A percentile compares a stretch with the other conserved stretches of the same genome.
Conservation (phyloP, 2,888 invertebrate species). For the Mythimna pallens region DNA sequence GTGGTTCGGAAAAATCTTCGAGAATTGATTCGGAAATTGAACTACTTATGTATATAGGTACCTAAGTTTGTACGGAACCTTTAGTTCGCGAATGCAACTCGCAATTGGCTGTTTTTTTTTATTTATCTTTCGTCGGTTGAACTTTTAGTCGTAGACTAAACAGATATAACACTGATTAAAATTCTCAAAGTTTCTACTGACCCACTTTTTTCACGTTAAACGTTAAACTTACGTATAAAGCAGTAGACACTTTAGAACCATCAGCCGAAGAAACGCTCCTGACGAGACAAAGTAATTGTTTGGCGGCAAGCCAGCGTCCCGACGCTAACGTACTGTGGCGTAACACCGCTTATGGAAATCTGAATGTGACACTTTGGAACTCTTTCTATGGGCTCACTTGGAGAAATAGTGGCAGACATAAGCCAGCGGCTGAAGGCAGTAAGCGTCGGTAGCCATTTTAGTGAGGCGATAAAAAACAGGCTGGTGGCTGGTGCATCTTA, state of each 20-base stretch:
- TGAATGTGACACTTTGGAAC: slow-evolving; percentile 75
- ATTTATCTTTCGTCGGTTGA: neutral
- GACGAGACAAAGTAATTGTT: slow-evolving; percentile 88
- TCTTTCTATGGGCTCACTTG: slow-evolving; percentile 54
- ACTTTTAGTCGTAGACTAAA: neutral
- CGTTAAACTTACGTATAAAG: slow-evolving; percentile 58
- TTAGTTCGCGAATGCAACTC: too few relatives aligned
- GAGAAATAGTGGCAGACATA: slow-evolving; percentile 46
- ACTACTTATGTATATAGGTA: too few relatives aligned
- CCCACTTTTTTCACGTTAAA: slow-evolving; percentile 55
- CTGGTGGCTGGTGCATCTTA: slow-evolving; percentile 1
- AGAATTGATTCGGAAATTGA: too few relatives aligned
- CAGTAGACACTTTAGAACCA: slow-evolving; percentile 76
- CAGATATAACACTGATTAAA: neutral
- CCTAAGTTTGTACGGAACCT: too few relatives aligned
- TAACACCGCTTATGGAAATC: slow-evolving; percentile 74
- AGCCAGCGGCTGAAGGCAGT: slow-evolving; percentile 16
- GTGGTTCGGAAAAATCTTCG: too few relatives aligned
- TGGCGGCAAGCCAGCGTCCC: slow-evolving; percentile 80
- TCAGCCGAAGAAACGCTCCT: slow-evolving; percentile 82
- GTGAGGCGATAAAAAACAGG: slow-evolving; percentile 30
- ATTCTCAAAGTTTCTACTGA: slow-evolving; percentile 19
- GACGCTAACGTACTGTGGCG: slow-evolving; percentile 60
- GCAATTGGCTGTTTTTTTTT: too few relatives aligned
- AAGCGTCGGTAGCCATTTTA: slow-evolving; percentile 16